Evolutionary conservation across 2,888 invertebrate genomes (phyloP).

Genomic region (Napeogenes inachia): DNA sequence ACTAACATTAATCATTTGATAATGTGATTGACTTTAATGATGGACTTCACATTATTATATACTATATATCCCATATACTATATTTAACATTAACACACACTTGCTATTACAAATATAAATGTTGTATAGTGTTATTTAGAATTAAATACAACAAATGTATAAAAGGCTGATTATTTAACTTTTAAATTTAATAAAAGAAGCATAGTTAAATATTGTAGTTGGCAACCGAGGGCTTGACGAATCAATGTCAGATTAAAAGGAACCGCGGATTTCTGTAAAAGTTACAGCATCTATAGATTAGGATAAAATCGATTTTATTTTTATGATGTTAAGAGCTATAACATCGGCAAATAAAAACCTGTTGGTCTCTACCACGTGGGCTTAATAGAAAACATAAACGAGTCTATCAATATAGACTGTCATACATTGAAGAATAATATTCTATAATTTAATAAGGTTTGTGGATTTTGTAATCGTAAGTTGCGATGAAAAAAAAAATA

Average conservation of each 20-base stretch:
- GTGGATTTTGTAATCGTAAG: too few species aligned
- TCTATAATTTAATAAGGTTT: too few species aligned
- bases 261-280: constrained; percentile 47
- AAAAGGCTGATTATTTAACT: background rate
- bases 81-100: too few species aligned
- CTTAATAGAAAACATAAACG: constrained; percentile 29
- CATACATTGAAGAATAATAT: constrained; percentile 38
- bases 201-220: constrained; percentile 24
- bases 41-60: too few species aligned
- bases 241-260: constrained; percentile 60
- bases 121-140: too few species aligned
- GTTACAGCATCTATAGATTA: background rate
- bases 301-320: constrained; percentile 30
- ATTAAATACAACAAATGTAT: background rate
- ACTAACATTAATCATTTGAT: too few species aligned
- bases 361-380: constrained; percentile 33
- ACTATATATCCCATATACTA: too few species aligned
- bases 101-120: too few species aligned
- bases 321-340: constrained; percentile 19
- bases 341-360: constrained; percentile 27
- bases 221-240: constrained; percentile 39
- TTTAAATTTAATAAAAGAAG: constrained; percentile 18
- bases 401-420: constrained; percentile 14
- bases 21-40: too few species aligned
- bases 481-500: too few species aligned